Percentiles rank a stretch among this genome's conserved stretches.
phyloP scores from a whole-genome alignment of 2,113 vertebrate species.

The Zeus faber region DNA sequence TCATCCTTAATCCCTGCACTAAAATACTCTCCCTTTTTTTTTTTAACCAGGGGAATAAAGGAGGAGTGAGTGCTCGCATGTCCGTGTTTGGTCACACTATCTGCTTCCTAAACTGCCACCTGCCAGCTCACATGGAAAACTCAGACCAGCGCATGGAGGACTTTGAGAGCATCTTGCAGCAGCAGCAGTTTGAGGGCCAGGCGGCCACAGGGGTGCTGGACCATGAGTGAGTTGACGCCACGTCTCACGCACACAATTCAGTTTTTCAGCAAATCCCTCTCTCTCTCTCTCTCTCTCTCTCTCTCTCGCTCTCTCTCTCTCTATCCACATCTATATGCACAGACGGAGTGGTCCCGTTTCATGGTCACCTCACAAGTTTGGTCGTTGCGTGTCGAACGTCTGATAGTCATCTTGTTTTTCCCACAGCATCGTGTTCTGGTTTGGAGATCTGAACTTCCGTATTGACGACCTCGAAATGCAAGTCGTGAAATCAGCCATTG shows the following conservation, averaged over 20 bases:
- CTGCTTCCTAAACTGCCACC: slow-evolving; percentile 98
- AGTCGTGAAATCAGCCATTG: slow-evolving; percentile 91
- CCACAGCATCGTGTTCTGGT: slow-evolving; percentile 94
- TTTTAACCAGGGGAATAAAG: slow-evolving; percentile 97
- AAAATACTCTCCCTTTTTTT: neutral
- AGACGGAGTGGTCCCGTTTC: no score
- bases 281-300: no score
- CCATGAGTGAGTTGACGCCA: slow-evolving; percentile 82
- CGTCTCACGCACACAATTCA: neutral
- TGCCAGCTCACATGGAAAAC: slow-evolving; percentile 97
- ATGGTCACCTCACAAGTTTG: neutral
- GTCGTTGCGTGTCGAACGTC: neutral
- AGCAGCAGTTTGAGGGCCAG: slow-evolving; percentile 93
- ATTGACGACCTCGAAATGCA: slow-evolving; percentile 92
- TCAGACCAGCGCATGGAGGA: slow-evolving; percentile 94
- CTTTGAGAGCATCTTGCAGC: slow-evolving; percentile 94
- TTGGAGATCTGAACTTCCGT: slow-evolving; percentile 97
- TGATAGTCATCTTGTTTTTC: slow-evolving; percentile 6
- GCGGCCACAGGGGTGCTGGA: slow-evolving; percentile 87
- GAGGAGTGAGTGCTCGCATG: slow-evolving; percentile 88
- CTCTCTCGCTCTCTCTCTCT: no score
- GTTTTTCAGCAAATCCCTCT: no score
- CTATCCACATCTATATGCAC: no score
- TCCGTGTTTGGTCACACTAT: slow-evolving; percentile 91
- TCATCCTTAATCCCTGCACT: no score